Percentiles rank a stretch among this genome's conserved stretches.
Conservation (phyloP, 2,888 invertebrate genomes). For the Drosophila fungiperda region DNA sequence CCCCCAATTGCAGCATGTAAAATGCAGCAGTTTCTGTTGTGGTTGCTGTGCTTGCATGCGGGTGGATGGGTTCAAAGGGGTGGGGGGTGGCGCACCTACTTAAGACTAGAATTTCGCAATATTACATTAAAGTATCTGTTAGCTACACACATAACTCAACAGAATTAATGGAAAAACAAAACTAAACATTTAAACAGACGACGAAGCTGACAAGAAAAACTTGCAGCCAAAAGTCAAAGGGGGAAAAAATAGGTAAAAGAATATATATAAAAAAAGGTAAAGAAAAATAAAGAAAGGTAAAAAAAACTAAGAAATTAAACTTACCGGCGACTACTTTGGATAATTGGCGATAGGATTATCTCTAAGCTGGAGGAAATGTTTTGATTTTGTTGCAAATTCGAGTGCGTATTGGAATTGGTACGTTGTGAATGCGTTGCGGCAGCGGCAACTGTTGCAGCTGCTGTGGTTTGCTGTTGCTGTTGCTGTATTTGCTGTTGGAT, state of each 20-base stretch:
- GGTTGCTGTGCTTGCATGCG: constrained; percentile 45
- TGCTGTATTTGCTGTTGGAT: constrained; percentile 49
- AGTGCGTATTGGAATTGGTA: constrained; percentile 67
- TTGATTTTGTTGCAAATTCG: constrained; percentile 83
- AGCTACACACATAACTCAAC: constrained; percentile 43
- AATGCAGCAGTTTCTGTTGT: constrained; percentile 21
- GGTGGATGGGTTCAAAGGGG: constrained; percentile 23
- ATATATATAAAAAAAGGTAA: constrained; percentile 1
- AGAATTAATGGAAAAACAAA: constrained; percentile 2
- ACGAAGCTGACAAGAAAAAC: constrained; percentile 1
- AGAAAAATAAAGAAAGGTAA: constrained; percentile 17
- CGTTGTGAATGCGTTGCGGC: constrained; percentile 56
- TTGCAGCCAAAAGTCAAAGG: not conserved
- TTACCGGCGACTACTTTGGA: constrained; percentile 86
- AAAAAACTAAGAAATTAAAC: constrained; percentile 77
- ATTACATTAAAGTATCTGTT: constrained; percentile 33
- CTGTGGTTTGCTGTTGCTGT: constrained; percentile 35
- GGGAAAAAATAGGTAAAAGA: no score
- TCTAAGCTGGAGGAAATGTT: constrained; percentile 86
- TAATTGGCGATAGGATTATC: constrained; percentile 86
- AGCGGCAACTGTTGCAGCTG: constrained; percentile 48
- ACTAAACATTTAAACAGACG: constrained; percentile 3
- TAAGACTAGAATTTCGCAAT: constrained; percentile 28
- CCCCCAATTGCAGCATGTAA: constrained; percentile 6
- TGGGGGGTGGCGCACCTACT: constrained; percentile 30